Conservation (phyloP, 2,797 vertebrate genomes). For the Brotula barbata region DNA sequence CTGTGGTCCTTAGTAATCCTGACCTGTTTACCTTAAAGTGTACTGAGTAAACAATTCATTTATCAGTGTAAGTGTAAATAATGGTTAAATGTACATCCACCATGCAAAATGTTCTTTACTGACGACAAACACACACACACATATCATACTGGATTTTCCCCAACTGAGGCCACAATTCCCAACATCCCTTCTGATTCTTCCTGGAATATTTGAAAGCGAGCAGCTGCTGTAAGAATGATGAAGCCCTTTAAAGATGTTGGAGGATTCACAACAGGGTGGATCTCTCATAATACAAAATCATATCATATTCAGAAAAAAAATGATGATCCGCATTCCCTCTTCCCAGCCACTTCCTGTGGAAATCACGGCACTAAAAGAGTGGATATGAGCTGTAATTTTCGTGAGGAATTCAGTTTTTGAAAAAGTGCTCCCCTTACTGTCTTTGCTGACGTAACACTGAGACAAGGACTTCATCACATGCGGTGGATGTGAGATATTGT, state of each 20-base stretch:
- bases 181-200: conserved; percentile 26
- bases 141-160: neutral
- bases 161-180: conserved; percentile 28
- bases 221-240: conserved; percentile 18
- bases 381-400: conserved; percentile 66
- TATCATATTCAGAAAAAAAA: conserved; percentile 25
- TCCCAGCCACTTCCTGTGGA: conserved; percentile 10
- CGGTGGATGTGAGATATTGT: conserved; percentile 67
- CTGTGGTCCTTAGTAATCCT: too few relatives aligned
- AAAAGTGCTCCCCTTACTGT: conserved; percentile 61
- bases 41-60: too few relatives aligned
- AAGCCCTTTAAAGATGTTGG: conserved; percentile 21
- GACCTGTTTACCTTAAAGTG: too few relatives aligned
- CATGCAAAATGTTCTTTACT: too few relatives aligned
- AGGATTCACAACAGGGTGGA: conserved; percentile 28
- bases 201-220: conserved; percentile 22
- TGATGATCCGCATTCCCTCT: conserved; percentile 17
- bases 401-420: conserved; percentile 50
- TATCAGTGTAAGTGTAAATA: too few relatives aligned
- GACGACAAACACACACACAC: conserved; percentile 11
- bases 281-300: conserved; percentile 7
- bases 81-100: too few relatives aligned
- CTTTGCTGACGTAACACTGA: conserved; percentile 71
- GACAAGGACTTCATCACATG: conserved; percentile 73
- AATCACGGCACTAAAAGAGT: conserved; percentile 44